Evolutionary conservation across 2,888 invertebrate species (phyloP), one percentile per base, ranked within the genome.

Genomic region (Epirrita christyi): DNA sequence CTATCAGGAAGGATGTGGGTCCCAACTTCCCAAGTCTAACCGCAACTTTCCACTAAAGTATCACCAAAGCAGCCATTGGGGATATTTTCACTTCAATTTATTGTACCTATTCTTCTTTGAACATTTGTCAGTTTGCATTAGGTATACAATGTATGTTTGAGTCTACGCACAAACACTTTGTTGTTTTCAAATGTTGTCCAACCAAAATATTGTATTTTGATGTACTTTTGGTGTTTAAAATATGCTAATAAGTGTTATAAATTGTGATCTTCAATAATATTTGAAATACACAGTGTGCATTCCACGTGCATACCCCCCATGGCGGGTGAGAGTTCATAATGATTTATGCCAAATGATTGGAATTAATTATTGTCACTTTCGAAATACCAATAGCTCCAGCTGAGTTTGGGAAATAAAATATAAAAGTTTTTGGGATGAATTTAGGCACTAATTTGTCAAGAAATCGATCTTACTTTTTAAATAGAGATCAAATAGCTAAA

Each of bases 251-350:
- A 45, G n/a, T 36, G 40, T 41, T 29, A 21, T 58, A 53, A 53
- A 58, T 28, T 29, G 29, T 43, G 8, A 40, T 38, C 6, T 15
- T 58, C 49, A 53, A 53, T 53, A 53, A 11, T 45, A 58, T 58
- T 53, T 36, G 28, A 41, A 49, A 41, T 55, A 44, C 49, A 48
- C 38, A 48, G 9, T 55, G 48, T 47, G 48, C 29, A 28, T 43
- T 32, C 34, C 49, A 9, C 15, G n/a, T 11, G 9, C 5, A 21
- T 21, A 29, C 50, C 48, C 43, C 57, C 57, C 36, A 51, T 27
- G 27, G 51, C 21, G 47, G 37, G 38, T 38, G 50, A 50, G 46
- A 46, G 45, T 36, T 56, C 44, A 6, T n/a, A n/a, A 6, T 44
- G 52, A 57, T 47, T 57, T 52, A 52, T 44, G 37, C 13, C 36